Evolutionary conservation across 1,140 invertebrate genomes (phyloP).

Genomic region (Rhizoglyphus robini): DNA sequence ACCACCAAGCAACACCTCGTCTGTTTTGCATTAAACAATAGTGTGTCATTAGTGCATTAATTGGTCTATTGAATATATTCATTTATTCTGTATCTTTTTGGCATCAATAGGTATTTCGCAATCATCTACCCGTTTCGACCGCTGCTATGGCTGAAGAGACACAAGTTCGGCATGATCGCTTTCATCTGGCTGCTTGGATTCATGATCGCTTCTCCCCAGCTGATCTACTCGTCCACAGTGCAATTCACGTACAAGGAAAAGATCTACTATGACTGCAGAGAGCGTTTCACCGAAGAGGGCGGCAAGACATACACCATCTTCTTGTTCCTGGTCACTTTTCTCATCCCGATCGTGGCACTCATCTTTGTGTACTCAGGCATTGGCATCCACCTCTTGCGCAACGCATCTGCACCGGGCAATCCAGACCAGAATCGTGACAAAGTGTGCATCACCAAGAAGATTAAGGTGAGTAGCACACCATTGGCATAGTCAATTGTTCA

Average conservation of each 20-base stretch:
- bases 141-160: constrained; percentile 25
- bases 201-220: constrained; percentile 34
- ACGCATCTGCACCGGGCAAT: constrained; percentile 39
- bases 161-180: constrained; percentile 30
- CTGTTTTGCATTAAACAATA: no score
- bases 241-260: constrained; percentile 28
- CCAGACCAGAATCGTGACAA: constrained; percentile 37
- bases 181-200: constrained; percentile 38
- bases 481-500: neutral
- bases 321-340: constrained; percentile 39
- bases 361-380: constrained; percentile 38
- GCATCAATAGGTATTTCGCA: constrained; percentile 32
- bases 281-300: constrained; percentile 28
- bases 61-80: neutral
- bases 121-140: constrained; percentile 34
- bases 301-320: constrained; percentile 33
- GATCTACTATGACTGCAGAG: constrained; percentile 33
- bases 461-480: constrained; percentile 34
- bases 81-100: neutral
- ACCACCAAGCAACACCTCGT: no score
- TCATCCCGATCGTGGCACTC: constrained; percentile 38
- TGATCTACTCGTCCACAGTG: constrained; percentile 34
- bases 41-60: no score
- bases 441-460: constrained; percentile 34
- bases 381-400: constrained; percentile 34